Percentiles rank a stretch among this genome's conserved stretches.
Conservation (phyloP, 2,113 vertebrate species). For the Astur gentilis region DNA sequence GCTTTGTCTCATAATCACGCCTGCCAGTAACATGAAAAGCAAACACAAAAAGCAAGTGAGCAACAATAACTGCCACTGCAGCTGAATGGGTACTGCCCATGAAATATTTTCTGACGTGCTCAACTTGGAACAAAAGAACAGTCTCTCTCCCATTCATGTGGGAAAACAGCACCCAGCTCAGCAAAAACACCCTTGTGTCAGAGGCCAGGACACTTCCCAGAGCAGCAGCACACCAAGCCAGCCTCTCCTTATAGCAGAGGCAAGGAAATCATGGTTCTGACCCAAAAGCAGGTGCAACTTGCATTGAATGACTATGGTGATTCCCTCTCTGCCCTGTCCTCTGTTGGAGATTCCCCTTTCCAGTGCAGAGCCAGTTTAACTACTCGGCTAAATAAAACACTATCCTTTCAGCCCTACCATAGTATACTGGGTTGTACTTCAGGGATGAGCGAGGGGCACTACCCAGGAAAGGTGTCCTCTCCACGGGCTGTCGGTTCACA, state of each 20-base stretch:
- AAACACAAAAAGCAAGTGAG: conserved; percentile 38
- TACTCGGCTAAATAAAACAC: neutral
- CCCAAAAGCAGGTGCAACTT: neutral
- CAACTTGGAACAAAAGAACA: neutral
- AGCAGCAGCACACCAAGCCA: neutral
- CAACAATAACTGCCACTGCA: neutral
- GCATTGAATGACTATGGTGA: accelerated
- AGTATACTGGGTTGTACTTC: neutral
- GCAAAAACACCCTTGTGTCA: neutral
- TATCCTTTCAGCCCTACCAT: neutral
- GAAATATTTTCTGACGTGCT: neutral
- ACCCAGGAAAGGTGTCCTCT: neutral
- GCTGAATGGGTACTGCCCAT: neutral
- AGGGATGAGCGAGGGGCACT: neutral
- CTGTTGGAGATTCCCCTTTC: neutral
- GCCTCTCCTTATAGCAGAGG: neutral
- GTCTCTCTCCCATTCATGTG: neutral
- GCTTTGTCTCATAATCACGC: conserved; percentile 91
- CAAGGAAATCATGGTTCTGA: neutral
- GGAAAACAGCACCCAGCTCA: neutral
- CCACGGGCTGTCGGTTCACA: neutral
- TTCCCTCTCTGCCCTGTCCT: neutral
- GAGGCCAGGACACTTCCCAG: neutral
- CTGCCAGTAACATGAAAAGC: conserved; percentile 66
- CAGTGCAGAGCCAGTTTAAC: neutral